Evolutionary conservation across 2,888 invertebrate genomes (phyloP).

Genomic region (Drosophila dives): DNA sequence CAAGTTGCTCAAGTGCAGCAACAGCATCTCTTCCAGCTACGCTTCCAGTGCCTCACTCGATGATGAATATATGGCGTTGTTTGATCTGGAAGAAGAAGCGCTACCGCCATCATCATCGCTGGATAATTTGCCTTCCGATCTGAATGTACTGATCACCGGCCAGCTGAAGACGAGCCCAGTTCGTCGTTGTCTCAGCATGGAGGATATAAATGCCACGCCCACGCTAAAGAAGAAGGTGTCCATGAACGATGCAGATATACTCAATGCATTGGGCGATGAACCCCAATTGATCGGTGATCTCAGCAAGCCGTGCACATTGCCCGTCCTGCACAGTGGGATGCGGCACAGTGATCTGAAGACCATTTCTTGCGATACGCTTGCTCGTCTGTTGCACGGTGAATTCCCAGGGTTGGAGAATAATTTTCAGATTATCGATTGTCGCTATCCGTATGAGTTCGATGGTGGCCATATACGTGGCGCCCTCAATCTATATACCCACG

Average conservation of each 20-base stretch:
- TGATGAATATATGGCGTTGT: slow-evolving; percentile 87
- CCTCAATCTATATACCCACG: slow-evolving; percentile 92
- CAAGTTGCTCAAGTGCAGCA: slow-evolving; percentile 84
- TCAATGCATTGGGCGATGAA: slow-evolving; percentile 89
- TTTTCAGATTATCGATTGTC: slow-evolving; percentile 94
- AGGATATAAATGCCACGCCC: slow-evolving; percentile 66
- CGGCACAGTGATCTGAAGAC: slow-evolving; percentile 92
- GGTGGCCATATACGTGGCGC: slow-evolving; percentile 96
- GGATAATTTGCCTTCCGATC: slow-evolving; percentile 86
- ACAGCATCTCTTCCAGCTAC: slow-evolving; percentile 85
- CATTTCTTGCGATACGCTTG: slow-evolving; percentile 90
- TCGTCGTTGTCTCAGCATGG: slow-evolving; percentile 85
- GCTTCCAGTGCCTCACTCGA: slow-evolving; percentile 87
- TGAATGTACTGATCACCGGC: slow-evolving; percentile 87
- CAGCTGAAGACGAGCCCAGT: slow-evolving; percentile 83
- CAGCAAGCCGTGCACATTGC: slow-evolving; percentile 90
- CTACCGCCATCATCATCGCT: slow-evolving; percentile 3
- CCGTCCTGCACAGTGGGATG: slow-evolving; percentile 87
- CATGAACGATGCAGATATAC: slow-evolving; percentile 90
- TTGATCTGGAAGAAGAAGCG: slow-evolving; percentile 86
- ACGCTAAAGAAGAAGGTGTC: slow-evolving; percentile 87
- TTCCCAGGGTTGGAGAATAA: slow-evolving; percentile 88
- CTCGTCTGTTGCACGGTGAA: slow-evolving; percentile 89
- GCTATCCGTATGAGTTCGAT: slow-evolving; percentile 97
- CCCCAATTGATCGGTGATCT: slow-evolving; percentile 94